Evolutionary conservation across 2,888 invertebrate species (phyloP), one percentile per base, ranked within the genome.

Genomic region (Pseudanteris insignis): DNA sequence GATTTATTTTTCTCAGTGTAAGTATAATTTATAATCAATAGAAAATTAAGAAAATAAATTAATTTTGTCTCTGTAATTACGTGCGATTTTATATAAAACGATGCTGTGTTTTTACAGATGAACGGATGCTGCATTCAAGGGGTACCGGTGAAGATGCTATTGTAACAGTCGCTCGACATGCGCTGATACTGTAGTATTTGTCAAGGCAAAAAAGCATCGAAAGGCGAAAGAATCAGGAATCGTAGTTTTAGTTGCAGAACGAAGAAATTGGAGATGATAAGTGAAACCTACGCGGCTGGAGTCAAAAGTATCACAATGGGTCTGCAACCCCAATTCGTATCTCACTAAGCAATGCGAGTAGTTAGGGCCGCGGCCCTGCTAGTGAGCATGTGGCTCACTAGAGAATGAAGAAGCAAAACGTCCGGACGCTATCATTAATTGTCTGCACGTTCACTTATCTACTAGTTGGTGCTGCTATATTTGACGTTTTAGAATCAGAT

Each of bases 321-420:
- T 63, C 62, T 36, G 66, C 67, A 67, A 72, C 70, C 70, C 70
- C 67, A 70, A 68, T 68, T 72, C 69, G 70, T 76, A 73, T 69
- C 68, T 71, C 72, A 75, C 69, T 79, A 74, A 78, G 79, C 76
- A 73, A 79, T 79, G 79, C 79, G 74, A 77, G 78, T 76, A 78
- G 78, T 79, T 78, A 74, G 79, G 79, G 79, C 79, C 75, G 77
- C 75, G 78, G 79, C 79, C 79, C 79, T 77, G 77, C 79, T 80
- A 78, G 79, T 80, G 84, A 84, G 84, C 83, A 85, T 85, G 85
- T 84, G 83, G 85, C 83, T 83, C 84, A 83, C 84, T 86, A 86
- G 86, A 88, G 88, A 87, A 99, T 99, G 98, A 98, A 99, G 93
- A 96, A 96, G 88, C 98, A 99, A 91, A 99, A 99, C 92, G 96